phyloP scores from a whole-genome alignment of 2,888 invertebrate genomes.

The Brachyopa scutellaris region DNA sequence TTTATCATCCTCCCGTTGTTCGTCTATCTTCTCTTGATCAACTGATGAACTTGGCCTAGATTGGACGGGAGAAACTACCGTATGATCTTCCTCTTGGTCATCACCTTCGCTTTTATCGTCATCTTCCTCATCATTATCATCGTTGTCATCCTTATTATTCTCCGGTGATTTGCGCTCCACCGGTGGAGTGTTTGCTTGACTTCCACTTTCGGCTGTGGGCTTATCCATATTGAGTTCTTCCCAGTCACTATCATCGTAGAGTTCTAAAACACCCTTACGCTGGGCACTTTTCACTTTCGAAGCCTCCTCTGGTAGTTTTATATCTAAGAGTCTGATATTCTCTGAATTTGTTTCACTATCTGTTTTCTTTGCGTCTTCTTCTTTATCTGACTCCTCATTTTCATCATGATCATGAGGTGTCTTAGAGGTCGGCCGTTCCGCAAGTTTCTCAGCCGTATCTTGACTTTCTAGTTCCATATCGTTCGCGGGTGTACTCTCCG shows the following conservation, averaged over 20 bases:
- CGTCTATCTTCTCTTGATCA: constrained; percentile 25
- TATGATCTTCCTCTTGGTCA: constrained; percentile 40
- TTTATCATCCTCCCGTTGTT: constrained; percentile 75
- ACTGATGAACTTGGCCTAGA: background rate
- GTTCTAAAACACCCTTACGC: constrained; percentile 82
- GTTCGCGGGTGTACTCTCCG: constrained; percentile 41
- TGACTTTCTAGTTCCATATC: constrained; percentile 55
- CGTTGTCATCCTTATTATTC: constrained; percentile 38
- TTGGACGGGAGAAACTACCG: constrained; percentile 25
- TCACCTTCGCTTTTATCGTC: background rate
- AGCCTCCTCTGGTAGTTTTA: constrained; percentile 73
- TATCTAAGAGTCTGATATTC: constrained; percentile 71
- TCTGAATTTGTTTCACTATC: constrained; percentile 59
- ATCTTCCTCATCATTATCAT: constrained; percentile 21
- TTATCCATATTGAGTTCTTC: constrained; percentile 80
- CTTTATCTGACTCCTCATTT: constrained; percentile 73
- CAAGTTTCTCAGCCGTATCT: constrained; percentile 20
- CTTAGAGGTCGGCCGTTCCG: constrained; percentile 30
- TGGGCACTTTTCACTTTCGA: constrained; percentile 75
- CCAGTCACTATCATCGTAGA: constrained; percentile 84
- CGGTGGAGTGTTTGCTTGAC: constrained; percentile 30
- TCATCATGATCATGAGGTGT: constrained; percentile 53
- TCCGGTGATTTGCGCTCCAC: constrained; percentile 24
- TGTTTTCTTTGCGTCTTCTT: constrained; percentile 63
- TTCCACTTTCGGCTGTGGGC: constrained; percentile 73